These are phyloP conservation scores for Epistrophella euchroma DNA, from an alignment of 2,888 invertebrate species.

Conservation along the genomic window DNA sequence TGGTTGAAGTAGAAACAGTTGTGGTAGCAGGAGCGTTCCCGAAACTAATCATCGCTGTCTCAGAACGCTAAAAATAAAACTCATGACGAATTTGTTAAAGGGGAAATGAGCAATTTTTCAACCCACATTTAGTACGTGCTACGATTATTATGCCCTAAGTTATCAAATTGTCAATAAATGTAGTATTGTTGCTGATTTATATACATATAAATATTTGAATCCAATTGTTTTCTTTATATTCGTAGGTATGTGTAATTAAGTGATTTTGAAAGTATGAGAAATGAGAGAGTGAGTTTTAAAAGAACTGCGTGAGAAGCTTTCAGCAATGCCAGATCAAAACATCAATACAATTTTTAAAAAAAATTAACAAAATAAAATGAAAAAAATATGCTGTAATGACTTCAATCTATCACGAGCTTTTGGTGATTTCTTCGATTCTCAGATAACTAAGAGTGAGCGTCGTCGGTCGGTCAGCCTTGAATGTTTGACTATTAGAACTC, in stretches of 20 bases:
- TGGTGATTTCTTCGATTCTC: too few species aligned
- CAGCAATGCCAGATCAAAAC: conserved; percentile 7
- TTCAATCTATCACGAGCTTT: too few species aligned
- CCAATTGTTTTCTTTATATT: background rate
- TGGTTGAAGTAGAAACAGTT: conserved; percentile 30
- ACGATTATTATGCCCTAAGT: conserved; percentile 1
- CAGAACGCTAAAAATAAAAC: conserved; percentile 62
- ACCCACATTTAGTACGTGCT: conserved; percentile 40
- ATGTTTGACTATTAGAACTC: too few species aligned
- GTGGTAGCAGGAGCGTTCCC: conserved; percentile 3
- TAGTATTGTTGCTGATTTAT: conserved; percentile 19
- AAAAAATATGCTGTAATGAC: too few species aligned
- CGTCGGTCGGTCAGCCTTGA: too few species aligned
- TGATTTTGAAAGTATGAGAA: background rate
- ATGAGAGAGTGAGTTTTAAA: background rate
- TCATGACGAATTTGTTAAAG: conserved; percentile 65
- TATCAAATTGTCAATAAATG: background rate
- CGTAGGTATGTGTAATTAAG: background rate
- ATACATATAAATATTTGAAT: background rate
- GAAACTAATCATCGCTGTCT: conserved; percentile 49
- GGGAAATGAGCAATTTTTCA: conserved; percentile 71
- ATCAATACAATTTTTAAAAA: too few species aligned
- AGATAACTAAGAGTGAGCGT: too few species aligned
- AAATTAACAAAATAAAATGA: too few species aligned
- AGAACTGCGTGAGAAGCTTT: background rate